Conservation (phyloP, 2,797 vertebrate species). For the Falco columbarius region DNA sequence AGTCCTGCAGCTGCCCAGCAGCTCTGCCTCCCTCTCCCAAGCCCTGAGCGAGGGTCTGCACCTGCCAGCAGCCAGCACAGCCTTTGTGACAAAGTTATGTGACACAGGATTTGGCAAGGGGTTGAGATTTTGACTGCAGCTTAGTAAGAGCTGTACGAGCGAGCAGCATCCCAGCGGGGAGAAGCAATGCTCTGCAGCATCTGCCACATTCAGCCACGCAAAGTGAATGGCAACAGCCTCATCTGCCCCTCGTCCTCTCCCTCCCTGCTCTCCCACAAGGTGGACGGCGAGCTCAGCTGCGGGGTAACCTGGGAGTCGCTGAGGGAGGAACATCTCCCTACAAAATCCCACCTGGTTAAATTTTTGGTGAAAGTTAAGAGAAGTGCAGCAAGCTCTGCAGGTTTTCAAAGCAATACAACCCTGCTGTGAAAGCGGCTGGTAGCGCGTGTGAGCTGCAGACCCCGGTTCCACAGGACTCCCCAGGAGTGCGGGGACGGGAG, state of each 20-base stretch:
- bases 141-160: neutral
- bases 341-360: neutral
- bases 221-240: neutral
- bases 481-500: neutral
- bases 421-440: neutral
- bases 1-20: fast-evolving
- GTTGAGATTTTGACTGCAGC: too few species aligned
- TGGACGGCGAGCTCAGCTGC: neutral
- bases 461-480: too few species aligned
- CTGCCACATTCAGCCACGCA: fast-evolving
- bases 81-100: neutral
- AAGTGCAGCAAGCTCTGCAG: neutral
- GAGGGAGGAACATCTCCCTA: neutral
- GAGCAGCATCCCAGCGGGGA: neutral
- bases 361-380: too few species aligned
- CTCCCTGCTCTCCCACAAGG: neutral
- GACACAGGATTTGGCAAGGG: too few species aligned
- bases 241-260: neutral
- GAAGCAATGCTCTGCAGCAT: neutral
- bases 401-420: neutral
- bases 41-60: neutral
- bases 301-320: neutral
- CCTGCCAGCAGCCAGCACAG: neutral
- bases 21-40: neutral
- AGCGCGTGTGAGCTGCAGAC: neutral